Conservation (phyloP, 1,140 invertebrate species). For the Anoplophora glabripennis region DNA sequence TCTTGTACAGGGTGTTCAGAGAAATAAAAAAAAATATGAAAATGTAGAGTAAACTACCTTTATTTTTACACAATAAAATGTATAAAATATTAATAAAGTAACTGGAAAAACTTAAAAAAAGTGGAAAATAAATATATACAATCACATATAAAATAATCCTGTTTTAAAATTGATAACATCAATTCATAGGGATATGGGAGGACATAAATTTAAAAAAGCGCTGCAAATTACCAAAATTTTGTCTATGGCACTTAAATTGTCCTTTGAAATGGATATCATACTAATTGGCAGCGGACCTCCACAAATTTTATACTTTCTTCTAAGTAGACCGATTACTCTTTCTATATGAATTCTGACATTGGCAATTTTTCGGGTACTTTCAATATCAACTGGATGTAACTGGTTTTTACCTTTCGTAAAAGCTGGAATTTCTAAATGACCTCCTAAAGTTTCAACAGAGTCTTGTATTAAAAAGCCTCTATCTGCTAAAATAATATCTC, state of each 20-base stretch:
- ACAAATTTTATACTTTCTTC: background rate
- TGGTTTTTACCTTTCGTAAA: conserved; percentile 4
- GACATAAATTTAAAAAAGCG: conserved; percentile 6
- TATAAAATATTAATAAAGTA: no score
- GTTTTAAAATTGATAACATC: no score
- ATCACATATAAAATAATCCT: no score
- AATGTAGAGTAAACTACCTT: no score
- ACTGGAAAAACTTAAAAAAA: no score
- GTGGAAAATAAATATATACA: no score
- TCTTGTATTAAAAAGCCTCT: conserved; percentile 8
- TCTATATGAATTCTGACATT: conserved; percentile 8
- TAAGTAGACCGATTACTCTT: conserved; percentile 4
- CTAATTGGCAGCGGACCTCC: background rate
- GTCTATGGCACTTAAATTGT: conserved; percentile 1
- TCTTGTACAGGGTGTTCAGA: no score
- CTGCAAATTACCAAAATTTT: conserved; percentile 9
- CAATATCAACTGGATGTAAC: conserved; percentile 2
- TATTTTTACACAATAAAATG: no score
- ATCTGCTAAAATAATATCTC: conserved; percentile 14
- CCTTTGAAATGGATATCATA: background rate
- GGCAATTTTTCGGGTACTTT: conserved; percentile 4
- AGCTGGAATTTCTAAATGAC: conserved; percentile 3
- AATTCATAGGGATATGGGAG: background rate
- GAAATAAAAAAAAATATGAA: no score
- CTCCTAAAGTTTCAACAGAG: conserved; percentile 1